phyloP scores from a whole-genome alignment of 2,888 invertebrate species.

The Lissocephala sabroskyi region DNA sequence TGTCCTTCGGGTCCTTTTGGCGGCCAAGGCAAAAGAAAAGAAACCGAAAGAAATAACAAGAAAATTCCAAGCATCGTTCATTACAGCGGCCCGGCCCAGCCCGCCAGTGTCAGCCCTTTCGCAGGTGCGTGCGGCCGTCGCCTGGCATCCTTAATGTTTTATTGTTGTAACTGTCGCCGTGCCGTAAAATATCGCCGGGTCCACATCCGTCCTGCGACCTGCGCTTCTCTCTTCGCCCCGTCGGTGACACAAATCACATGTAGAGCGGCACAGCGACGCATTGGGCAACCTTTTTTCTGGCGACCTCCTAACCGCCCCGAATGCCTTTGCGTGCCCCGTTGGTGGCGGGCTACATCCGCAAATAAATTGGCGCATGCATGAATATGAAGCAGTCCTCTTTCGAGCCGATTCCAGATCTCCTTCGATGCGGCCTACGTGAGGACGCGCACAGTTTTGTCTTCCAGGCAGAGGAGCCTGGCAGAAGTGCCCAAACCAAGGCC shows the following conservation, averaged over 20 bases:
- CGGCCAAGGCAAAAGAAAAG: constrained; percentile 54
- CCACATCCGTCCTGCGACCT: constrained; percentile 35
- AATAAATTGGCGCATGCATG: constrained; percentile 7
- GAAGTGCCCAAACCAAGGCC: no score
- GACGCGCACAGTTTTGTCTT: neutral
- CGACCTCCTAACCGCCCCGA: neutral
- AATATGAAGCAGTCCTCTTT: neutral
- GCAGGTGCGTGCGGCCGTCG: constrained; percentile 22
- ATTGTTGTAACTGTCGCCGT: constrained; percentile 61
- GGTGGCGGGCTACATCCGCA: constrained; percentile 3
- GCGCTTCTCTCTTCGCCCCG: constrained; percentile 11
- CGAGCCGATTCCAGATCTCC: neutral
- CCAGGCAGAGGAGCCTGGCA: no score
- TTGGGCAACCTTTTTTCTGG: constrained; percentile 38
- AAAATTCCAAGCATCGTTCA: constrained; percentile 57
- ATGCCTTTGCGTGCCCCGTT: neutral
- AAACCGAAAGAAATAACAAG: constrained; percentile 57
- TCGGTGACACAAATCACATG: constrained; percentile 56
- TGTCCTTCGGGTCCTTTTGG: constrained; percentile 13
- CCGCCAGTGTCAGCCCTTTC: neutral
- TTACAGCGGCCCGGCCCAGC: constrained; percentile 28
- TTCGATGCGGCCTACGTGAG: constrained; percentile 1
- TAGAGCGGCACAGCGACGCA: no score
- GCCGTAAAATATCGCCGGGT: constrained; percentile 54
- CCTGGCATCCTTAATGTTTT: constrained; percentile 53